phyloP scores from a whole-genome alignment of 2,797 vertebrate genomes.

The Anas georgica region DNA sequence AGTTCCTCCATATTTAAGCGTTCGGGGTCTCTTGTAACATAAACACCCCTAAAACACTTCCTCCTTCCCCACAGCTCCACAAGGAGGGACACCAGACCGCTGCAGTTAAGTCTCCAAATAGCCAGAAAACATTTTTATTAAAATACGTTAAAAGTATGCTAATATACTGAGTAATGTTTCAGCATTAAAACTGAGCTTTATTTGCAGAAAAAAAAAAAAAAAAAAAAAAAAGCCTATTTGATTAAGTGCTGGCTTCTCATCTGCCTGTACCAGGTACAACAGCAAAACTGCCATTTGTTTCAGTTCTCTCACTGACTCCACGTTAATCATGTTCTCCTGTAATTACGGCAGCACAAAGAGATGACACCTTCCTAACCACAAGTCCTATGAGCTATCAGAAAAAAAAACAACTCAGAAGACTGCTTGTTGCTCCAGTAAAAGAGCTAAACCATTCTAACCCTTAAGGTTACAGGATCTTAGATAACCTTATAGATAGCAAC shows the following conservation, averaged over 20 bases:
- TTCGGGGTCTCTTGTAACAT: background rate
- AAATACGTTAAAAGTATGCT: background rate
- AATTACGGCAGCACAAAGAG: background rate
- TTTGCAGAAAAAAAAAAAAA: background rate
- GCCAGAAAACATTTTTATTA: background rate
- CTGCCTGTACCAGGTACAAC: background rate
- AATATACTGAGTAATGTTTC: background rate
- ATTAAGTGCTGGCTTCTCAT: background rate
- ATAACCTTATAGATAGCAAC: background rate
- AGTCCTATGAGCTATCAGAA: background rate
- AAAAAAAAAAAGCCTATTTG: background rate
- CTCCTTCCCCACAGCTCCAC: background rate
- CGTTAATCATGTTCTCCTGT: background rate
- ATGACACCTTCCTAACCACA: background rate
- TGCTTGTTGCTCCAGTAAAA: background rate
- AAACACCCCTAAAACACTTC: background rate
- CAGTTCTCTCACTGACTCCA: background rate
- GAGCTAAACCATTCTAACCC: background rate
- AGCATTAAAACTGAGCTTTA: background rate
- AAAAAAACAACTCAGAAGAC: background rate
- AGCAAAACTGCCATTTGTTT: background rate
- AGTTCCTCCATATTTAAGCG: background rate
- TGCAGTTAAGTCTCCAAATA: background rate
- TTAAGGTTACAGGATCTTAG: background rate
- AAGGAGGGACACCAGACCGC: background rate